Percentiles rank a stretch among this genome's conserved stretches.
Conservation (phyloP, 2,888 invertebrate species). For the Mycalesis mineus region DNA sequence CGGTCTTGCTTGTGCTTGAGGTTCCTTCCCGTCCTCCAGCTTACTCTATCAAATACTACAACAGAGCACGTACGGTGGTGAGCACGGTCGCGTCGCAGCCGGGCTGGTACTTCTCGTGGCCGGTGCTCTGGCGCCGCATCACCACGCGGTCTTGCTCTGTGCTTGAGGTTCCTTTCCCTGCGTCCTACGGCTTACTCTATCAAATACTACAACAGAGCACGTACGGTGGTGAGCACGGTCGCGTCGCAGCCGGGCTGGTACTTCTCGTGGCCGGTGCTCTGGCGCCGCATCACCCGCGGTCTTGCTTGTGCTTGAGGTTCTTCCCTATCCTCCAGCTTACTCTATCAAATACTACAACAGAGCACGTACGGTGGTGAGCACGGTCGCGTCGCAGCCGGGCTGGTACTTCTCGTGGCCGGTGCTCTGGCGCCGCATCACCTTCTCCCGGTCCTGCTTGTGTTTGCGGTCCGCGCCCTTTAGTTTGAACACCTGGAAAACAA, state of each 20-base stretch:
- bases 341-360: too few relatives aligned
- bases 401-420: conserved; percentile 95
- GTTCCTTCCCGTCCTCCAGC: too few relatives aligned
- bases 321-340: neutral
- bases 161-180: neutral
- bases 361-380: conserved; percentile 87
- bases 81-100: too few relatives aligned
- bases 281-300: conserved; percentile 92
- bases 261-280: conserved; percentile 90
- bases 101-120: too few relatives aligned
- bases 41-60: too few relatives aligned
- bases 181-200: neutral
- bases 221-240: conserved; percentile 93
- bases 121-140: too few relatives aligned
- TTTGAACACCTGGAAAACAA: conserved; percentile 81
- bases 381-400: conserved; percentile 96
- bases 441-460: conserved; percentile 97
- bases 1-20: too few relatives aligned
- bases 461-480: conserved; percentile 97
- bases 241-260: conserved; percentile 97
- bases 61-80: too few relatives aligned
- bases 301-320: conserved; percentile 97
- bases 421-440: conserved; percentile 90
- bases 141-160: too few relatives aligned
- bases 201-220: neutral